Base-by-base conservation (phyloP, 2,888 invertebrate genomes). In the Hirtodrosophila trivittata region DNA sequence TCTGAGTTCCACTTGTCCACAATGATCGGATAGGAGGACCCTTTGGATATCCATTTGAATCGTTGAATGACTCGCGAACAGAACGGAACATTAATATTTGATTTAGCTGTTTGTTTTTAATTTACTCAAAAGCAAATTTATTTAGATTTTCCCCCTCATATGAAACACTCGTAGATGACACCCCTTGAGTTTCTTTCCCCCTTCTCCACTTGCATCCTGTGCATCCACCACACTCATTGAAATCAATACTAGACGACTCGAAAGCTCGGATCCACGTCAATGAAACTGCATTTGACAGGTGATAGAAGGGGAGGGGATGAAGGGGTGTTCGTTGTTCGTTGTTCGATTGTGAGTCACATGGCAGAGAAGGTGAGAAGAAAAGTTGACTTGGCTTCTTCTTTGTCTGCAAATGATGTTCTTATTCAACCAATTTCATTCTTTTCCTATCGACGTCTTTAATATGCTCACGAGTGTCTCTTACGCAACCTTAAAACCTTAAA, bases 51-150 rank as follows among this genome's bases (percentile, higher is more conserved):
- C 37, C 18, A 37, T 37, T 30, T 14, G 16, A 37, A 16, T 16
- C 37, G 5, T 16, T 37, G 16, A 37, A 37, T 37, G 37, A 37
- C 14, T 37, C 68, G 80, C 77, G 83, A 67, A 32, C 9, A 3
- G 18, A 70, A 63, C 75, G 73, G 73, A 55, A 73, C 76, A 77
- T 87, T 86, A 87, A 88, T 87, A 81, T 87, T 87, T 88, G 85
- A 87, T 71, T 87, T 84, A 67, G 70, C 69, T 86, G 87, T 83
- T 83, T 83, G 85, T 71, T 85, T 83, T 83, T 87, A 75, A 83
- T 87, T 85, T 83, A 49, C 68, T 75, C 71, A 25, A 87, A 64
- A 71, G 85, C 75, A 71, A 81, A 85, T 83, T 69, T 86, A 67
- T 75, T 69, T 75, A 67, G 77, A 75, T 56, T 57, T 47, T 52